A percentile compares a stretch with the other conserved stretches of the same genome.
Evolutionary conservation across 2,888 invertebrate species (phyloP).

Genomic region (Chymomyza amoena): DNA sequence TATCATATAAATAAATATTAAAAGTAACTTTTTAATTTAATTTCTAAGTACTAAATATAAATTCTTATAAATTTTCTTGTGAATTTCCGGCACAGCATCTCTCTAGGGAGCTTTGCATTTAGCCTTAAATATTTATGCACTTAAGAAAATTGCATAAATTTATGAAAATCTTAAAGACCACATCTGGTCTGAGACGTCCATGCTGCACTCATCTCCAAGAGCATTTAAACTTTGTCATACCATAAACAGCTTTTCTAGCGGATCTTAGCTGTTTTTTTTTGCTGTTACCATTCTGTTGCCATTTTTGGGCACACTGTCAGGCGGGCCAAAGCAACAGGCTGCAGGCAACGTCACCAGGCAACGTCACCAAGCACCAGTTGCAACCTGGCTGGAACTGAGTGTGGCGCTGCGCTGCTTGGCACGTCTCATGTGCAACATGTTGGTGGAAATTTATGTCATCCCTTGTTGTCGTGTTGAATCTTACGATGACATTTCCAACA

Average conservation of each 20-base stretch:
- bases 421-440: conserved; percentile 69
- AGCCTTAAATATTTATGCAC: too few species aligned
- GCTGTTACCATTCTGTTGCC: conserved; percentile 28
- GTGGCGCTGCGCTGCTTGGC: conserved; percentile 39
- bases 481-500: conserved; percentile 79
- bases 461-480: conserved; percentile 79
- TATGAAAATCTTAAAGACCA: too few species aligned
- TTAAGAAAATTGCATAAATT: too few species aligned
- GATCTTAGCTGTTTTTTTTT: conserved; percentile 27
- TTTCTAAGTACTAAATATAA: too few species aligned
- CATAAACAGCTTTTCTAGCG: not conserved
- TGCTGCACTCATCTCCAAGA: not conserved
- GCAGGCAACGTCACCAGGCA: not conserved
- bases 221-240: not conserved
- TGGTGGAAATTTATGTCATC: conserved; percentile 79
- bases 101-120: too few species aligned
- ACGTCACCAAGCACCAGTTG: not conserved
- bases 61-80: too few species aligned
- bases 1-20: too few species aligned
- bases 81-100: too few species aligned
- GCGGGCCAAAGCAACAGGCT: not conserved
- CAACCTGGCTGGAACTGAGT: conserved; percentile 15
- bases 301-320: not conserved
- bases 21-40: too few species aligned
- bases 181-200: too few species aligned